Percentiles rank a stretch among this genome's conserved stretches.
These are phyloP conservation scores for Pangasius djambal DNA, from an alignment of 2,797 vertebrate genomes.

Conservation along the genomic window DNA sequence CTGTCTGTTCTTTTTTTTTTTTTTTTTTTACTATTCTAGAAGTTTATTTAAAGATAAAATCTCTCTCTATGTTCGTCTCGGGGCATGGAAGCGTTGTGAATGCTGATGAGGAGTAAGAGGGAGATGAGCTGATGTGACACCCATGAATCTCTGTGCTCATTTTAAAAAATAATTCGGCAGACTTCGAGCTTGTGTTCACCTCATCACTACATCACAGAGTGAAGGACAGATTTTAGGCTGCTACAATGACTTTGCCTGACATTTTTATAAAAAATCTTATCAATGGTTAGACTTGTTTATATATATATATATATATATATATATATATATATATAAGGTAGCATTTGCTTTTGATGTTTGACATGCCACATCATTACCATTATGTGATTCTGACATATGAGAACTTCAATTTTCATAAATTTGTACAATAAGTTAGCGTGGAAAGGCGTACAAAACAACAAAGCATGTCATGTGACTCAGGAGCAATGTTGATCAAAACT, in stretches of 20 bases:
- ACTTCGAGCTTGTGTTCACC: background rate
- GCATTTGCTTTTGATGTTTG: background rate
- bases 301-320: too few species aligned
- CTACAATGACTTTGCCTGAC: background rate
- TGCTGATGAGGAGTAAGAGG: background rate
- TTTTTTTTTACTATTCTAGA: background rate
- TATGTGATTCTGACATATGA: background rate
- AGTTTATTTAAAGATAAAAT: background rate
- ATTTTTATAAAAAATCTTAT: background rate
- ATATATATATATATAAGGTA: too few species aligned
- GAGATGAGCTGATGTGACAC: background rate
- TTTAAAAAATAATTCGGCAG: background rate
- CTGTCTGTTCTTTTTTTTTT: too few species aligned
- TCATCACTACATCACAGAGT: background rate
- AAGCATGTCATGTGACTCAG: background rate
- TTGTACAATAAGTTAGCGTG: too few species aligned
- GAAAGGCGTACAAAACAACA: background rate
- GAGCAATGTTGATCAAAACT: background rate
- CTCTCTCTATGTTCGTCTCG: background rate
- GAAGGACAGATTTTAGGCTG: background rate
- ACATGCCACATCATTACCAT: background rate
- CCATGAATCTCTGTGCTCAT: too few species aligned
- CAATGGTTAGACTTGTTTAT: too few species aligned
- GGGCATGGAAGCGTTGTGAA: background rate
- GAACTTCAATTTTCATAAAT: background rate